Evolutionary conservation across 2,113 vertebrate species (phyloP), one percentile per base, ranked within the genome.

Genomic region (Recurvirostra avosetta): DNA sequence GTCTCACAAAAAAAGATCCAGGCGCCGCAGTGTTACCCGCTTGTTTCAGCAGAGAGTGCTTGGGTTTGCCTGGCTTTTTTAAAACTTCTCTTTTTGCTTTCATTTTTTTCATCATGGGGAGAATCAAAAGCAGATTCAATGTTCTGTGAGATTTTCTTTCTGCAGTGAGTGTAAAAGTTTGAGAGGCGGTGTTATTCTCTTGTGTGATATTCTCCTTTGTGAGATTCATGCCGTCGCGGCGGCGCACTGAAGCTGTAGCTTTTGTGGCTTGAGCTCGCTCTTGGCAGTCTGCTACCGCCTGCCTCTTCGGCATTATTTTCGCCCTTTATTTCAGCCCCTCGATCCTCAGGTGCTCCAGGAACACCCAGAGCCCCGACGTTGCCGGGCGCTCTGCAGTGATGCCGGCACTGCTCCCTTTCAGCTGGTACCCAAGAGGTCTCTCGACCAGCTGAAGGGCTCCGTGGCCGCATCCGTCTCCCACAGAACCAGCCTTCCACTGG

Each of bases 231-330:
- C 66, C 74, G 38, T 77, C 7, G 3, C 49, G 43, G 65, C 3
- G 6, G 84, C 67, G 73, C 85, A 87, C 87, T 52, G 80, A 86
- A 94, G 61, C 68, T 58, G 20, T 7, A 79, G 75, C 80, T 81
- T 96, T 87, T 89, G 77, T 76, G 77, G 61, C 62, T 78, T 19
- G 30, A 81, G 53, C 45, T 95, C 45, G 38, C 66, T 77, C 79
- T 59, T 70, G 52, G 80, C 91, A 77, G 63, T 52, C 72, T 88
- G 72, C 87, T 92, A 45, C 87, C 85, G 85, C 88, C 88, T 90
- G 67, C 88, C 82, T 88, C 10, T 40, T 88, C 55, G 77, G 82
- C 41, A 62, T 90, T 96, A 59, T 90, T 94, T 87, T 88, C 90
- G 77, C 75, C 19, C n/a, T 93, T 90, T 83, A 34, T 92, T 92